Percentiles rank a stretch among this genome's conserved stretches.
Conservation (phyloP, 2,113 vertebrate species). For the Hyla sarda region DNA sequence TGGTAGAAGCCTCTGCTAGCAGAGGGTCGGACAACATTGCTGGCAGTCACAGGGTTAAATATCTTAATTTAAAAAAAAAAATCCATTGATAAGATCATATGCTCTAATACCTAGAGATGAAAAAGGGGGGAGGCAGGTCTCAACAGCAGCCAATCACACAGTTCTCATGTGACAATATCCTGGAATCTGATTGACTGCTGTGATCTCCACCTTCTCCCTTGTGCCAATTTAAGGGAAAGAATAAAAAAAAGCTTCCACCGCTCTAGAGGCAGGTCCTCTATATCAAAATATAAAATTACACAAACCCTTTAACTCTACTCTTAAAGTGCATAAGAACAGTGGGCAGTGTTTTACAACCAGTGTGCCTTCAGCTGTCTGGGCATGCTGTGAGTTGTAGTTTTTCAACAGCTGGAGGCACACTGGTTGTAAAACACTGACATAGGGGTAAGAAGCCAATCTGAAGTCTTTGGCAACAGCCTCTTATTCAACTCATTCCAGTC, state of each 20-base stretch:
- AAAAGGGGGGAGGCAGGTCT: no score
- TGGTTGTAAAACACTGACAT: no score
- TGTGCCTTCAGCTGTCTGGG: no score
- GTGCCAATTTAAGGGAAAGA: neutral
- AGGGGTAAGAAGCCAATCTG: neutral
- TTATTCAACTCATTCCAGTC: neutral
- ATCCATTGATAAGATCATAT: neutral
- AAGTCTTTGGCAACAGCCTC: neutral
- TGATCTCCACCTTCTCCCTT: neutral
- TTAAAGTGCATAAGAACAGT: slow-evolving; percentile 1
- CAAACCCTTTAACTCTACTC: neutral
- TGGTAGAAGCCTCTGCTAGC: neutral
- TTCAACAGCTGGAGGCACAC: no score
- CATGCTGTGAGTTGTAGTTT: no score
- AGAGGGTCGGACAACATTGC: neutral
- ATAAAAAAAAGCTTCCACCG: neutral
- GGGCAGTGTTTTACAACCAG: no score
- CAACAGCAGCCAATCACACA: neutral
- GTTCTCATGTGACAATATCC: neutral
- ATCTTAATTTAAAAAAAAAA: neutral
- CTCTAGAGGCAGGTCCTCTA: neutral
- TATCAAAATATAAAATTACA: neutral
- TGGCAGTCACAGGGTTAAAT: neutral
- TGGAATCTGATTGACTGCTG: neutral
- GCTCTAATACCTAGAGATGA: neutral